These are phyloP conservation scores for Drosophila recens DNA, from an alignment of 2,888 invertebrate genomes.

Conservation along the genomic window DNA sequence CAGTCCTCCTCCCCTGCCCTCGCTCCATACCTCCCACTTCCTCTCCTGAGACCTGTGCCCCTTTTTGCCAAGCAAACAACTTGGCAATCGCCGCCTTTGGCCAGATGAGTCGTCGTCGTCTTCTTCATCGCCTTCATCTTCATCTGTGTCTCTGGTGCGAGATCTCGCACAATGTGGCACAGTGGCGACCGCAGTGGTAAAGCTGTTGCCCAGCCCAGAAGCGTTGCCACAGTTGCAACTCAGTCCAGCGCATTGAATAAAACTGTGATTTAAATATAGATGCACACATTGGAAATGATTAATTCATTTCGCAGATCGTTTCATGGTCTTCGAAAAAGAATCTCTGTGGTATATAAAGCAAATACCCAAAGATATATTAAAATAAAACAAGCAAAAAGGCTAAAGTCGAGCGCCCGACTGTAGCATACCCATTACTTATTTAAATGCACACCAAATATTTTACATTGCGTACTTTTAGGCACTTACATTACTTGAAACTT, in stretches of 20 bases:
- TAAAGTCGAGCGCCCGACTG: no score
- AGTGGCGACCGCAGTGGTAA: conserved; percentile 31
- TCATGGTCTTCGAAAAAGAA: background rate
- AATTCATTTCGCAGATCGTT: background rate
- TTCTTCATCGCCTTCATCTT: conserved; percentile 30
- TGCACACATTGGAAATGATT: conserved; percentile 15
- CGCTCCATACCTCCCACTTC: background rate
- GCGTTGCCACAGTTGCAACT: conserved; percentile 4
- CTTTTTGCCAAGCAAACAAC: conserved; percentile 30
- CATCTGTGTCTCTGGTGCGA: conserved; percentile 55
- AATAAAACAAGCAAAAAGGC: no score
- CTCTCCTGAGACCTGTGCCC: background rate
- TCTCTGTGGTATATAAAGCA: background rate
- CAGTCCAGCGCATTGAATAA: conserved; percentile 2
- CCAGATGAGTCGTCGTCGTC: conserved; percentile 33
- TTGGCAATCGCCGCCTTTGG: conserved; percentile 49
- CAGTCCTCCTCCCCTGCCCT: conserved; percentile 26
- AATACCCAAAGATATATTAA: no score
- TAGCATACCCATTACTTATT: no score
- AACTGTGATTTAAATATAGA: background rate
- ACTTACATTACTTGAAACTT: no score
- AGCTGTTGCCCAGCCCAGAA: conserved; percentile 38
- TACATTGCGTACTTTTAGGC: no score
- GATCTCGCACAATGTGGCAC: conserved; percentile 63
- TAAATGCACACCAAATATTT: no score